phyloP scores from a whole-genome alignment of 2,888 invertebrate species.

The Drosophila kuntzei region DNA sequence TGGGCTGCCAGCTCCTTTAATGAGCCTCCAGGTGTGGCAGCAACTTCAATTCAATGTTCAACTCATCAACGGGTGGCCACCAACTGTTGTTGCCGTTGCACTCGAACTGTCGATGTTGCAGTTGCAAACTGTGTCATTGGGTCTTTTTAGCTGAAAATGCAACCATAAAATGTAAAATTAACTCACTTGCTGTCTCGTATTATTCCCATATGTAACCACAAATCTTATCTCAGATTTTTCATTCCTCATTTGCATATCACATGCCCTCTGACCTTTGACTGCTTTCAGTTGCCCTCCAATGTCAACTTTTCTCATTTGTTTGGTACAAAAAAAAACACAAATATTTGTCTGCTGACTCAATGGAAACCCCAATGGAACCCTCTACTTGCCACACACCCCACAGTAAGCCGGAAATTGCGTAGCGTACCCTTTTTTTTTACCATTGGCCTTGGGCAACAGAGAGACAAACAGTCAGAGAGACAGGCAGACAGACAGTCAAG shows the following conservation, averaged over 20 bases:
- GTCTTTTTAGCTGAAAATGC: conserved; percentile 13
- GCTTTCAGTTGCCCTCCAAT: conserved; percentile 29
- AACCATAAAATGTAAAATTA: background rate
- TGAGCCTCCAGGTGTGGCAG: conserved; percentile 43
- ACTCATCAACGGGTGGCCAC: conserved; percentile 30
- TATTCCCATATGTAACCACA: conserved; percentile 5
- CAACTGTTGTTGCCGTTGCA: conserved; percentile 59
- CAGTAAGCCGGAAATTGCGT: conserved; percentile 68
- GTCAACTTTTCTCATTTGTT: conserved; percentile 50
- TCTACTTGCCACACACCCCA: conserved; percentile 4
- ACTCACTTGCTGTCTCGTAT: background rate
- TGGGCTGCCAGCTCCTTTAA: conserved; percentile 61
- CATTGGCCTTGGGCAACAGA: conserved; percentile 61
- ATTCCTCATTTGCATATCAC: conserved; percentile 38
- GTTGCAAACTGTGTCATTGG: conserved; percentile 73
- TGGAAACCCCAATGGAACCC: conserved; percentile 6
- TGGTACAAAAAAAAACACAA: conserved; percentile 38
- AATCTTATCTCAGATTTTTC: conserved; percentile 42
- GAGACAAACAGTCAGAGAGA: conserved; percentile 19
- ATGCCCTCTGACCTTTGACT: conserved; percentile 45
- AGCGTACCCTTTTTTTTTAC: conserved; percentile 68
- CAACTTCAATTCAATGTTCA: conserved; percentile 22
- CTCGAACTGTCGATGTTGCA: conserved; percentile 7
- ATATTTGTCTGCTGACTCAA: conserved; percentile 58
- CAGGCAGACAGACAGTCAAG: conserved; percentile 13